Evolutionary conservation across 2,888 invertebrate genomes (phyloP).

Genomic region (Dasysyrphus albostriatus): DNA sequence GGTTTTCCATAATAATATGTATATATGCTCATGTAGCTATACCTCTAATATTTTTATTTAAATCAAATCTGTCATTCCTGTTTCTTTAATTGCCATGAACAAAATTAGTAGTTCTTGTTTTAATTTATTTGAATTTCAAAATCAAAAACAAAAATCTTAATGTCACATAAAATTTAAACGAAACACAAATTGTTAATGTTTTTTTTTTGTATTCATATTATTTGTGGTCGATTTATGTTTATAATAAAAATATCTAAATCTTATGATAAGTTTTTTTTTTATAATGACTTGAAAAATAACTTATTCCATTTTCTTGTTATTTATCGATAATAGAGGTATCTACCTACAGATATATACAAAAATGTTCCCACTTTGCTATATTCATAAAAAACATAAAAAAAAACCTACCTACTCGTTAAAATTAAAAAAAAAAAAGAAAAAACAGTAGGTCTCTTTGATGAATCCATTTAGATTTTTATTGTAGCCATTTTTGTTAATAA

Average conservation of each 20-base stretch:
- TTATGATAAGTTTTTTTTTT: background rate
- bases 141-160: background rate
- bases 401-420: background rate
- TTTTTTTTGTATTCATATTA: background rate
- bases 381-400: slow-evolving; percentile 2
- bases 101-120: slow-evolving; percentile 17
- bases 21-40: too few relatives aligned
- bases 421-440: slow-evolving; percentile 20
- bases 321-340: background rate
- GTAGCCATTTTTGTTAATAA: slow-evolving; percentile 24
- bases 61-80: slow-evolving; percentile 4
- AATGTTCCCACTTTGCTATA: slow-evolving; percentile 7
- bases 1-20: background rate
- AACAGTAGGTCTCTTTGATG: slow-evolving; percentile 35
- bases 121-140: slow-evolving; percentile 2
- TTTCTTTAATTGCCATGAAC: slow-evolving; percentile 11
- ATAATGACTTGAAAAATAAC: slow-evolving; percentile 8
- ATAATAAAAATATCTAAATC: slow-evolving; percentile 8
- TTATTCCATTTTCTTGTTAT: slow-evolving; percentile 5
- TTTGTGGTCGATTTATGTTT: slow-evolving; percentile 8
- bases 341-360: background rate
- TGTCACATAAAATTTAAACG: slow-evolving; percentile 5
- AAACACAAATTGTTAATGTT: slow-evolving; percentile 8
- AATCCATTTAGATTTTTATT: slow-evolving; percentile 32
- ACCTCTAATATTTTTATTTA: background rate